Evolutionary conservation across 2,888 invertebrate species (phyloP), one percentile per base, ranked within the genome.

Genomic region (Diarsia dahlii): DNA sequence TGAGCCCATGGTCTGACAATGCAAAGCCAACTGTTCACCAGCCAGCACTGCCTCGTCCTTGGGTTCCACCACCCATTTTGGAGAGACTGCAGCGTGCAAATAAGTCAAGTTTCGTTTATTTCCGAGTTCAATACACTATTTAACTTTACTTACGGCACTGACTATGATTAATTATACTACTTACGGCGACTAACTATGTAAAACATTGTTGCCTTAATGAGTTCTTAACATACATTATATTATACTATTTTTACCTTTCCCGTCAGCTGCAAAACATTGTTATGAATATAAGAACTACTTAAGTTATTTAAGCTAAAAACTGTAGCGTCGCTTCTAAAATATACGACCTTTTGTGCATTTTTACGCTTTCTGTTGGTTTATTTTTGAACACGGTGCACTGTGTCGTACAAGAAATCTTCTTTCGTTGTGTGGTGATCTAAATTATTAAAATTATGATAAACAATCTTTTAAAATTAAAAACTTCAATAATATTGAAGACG

Each of bases 1-100:
- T 89, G 98, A 98, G 56, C 98, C 98, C 71, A 97, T 97, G 15
- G 98, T 98, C 90, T 97, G 97, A 90, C 98, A 98, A 84, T 97
- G 97, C 84, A 98, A 94, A 9, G 97, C 96, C 74, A 98, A 96
- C 5, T 97, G 94, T 89, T 98, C 98, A 52, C 98, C 98, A 70
- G 98, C 97, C 84, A 98, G 96, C 66, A 98, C 97, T 73, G 98
- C 97, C 87, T 97, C 97, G 91, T 98, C 98, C 90, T 97, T 97
- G 15, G 98, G 98, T 91, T 98, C 98, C 89, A 97, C 94, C 74
- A 98, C 96, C 97, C 98, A 98, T 89, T 98, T 97, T 10, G 98
- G 98, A 34, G 98, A 98, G 83, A 98, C 98, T 98, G 95, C 93
- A 92, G 95, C 95, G 80, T 95, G 93, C 67, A 90, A 92, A 60